Conservation (phyloP, 2,888 invertebrate genomes). For the Gymnosoma rotundatum region DNA sequence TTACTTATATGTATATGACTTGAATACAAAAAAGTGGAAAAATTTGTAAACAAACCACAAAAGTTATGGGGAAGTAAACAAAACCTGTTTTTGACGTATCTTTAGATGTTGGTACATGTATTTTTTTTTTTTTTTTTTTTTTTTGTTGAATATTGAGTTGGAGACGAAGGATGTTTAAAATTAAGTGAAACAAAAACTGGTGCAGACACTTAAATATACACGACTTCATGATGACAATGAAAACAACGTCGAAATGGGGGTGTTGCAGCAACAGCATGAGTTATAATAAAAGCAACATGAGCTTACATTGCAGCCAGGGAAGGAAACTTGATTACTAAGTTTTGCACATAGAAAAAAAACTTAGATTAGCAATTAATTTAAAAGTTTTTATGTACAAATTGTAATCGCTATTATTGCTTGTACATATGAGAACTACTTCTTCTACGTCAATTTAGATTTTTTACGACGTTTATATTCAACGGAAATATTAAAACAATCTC, state of each 20-base stretch:
- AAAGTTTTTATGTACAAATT: too few species aligned
- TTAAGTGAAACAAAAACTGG: neutral
- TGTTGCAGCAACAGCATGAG: neutral
- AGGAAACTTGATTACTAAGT: too few species aligned
- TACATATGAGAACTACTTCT: too few species aligned
- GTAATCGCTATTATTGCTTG: too few species aligned
- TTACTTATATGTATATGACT: neutral
- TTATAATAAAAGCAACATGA: neutral
- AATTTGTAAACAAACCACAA: conserved; percentile 26
- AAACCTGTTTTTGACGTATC: neutral
- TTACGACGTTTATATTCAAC: too few species aligned
- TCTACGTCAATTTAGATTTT: too few species aligned
- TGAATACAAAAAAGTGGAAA: neutral
- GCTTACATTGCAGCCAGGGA: neutral
- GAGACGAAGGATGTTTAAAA: neutral
- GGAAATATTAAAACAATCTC: too few species aligned
- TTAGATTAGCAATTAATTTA: too few species aligned
- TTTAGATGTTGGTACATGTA: neutral
- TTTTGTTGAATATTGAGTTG: neutral
- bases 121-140: too few species aligned
- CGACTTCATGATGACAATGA: neutral
- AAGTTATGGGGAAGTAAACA: conserved; percentile 2
- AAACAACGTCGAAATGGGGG: neutral
- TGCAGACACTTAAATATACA: neutral
- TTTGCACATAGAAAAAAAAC: too few species aligned